A percentile compares a stretch with the other conserved stretches of the same genome.
phyloP scores from a whole-genome alignment of 2,797 vertebrate genomes.

The Xenops minutus region DNA sequence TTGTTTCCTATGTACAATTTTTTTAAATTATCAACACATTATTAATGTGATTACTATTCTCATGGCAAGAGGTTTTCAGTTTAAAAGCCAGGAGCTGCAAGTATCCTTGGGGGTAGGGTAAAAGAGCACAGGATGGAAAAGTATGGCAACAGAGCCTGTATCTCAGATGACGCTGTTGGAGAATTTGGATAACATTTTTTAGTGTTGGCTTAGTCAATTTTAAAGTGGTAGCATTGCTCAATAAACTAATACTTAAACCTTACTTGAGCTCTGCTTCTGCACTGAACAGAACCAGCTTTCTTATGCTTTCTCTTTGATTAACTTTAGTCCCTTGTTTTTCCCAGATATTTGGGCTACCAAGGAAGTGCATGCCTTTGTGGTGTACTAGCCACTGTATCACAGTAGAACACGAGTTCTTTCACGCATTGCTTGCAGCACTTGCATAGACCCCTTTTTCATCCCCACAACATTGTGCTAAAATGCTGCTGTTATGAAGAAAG shows the following conservation, averaged over 20 bases:
- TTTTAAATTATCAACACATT: neutral
- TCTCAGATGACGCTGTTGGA: neutral
- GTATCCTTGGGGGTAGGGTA: neutral
- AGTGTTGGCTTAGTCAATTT: neutral
- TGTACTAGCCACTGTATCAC: neutral
- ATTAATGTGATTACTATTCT: neutral
- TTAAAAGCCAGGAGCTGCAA: neutral
- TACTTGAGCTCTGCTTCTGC: neutral
- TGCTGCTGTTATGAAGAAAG: neutral
- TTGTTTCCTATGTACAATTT: neutral
- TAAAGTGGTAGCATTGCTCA: neutral
- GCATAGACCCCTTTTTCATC: neutral
- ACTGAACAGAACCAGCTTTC: neutral
- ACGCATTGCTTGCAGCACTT: neutral
- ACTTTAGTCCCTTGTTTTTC: neutral
- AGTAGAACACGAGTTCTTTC: neutral
- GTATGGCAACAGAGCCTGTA: neutral
- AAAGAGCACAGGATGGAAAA: neutral
- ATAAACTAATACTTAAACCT: neutral
- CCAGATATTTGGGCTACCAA: neutral
- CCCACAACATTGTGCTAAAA: neutral
- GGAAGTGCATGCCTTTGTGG: neutral
- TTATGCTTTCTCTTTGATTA: neutral
- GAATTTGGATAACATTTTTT: neutral
- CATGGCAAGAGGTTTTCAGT: neutral